Evolutionary conservation across 2,113 vertebrate genomes (phyloP).

Genomic region (Apodemus speciosus): DNA sequence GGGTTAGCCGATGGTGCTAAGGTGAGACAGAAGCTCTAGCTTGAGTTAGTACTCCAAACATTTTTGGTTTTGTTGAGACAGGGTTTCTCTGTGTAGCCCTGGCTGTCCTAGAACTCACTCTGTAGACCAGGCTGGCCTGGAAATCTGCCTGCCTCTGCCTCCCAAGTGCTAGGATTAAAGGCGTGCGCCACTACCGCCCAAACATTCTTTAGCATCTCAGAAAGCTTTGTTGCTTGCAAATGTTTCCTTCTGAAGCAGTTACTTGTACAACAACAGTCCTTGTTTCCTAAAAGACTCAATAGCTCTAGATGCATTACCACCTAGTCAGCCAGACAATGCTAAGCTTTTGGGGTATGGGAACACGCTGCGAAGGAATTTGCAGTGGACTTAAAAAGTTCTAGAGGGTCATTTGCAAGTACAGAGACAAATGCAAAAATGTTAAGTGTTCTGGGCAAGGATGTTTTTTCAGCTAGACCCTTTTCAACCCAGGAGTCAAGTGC

Average conservation of each 20-base stretch:
- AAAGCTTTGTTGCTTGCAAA: constrained; percentile 50
- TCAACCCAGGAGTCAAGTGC: not conserved
- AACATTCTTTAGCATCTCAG: constrained; percentile 22
- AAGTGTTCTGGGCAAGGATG: constrained; percentile 25
- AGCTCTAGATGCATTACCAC: not conserved
- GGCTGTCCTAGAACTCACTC: too few species aligned
- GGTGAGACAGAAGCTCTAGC: not conserved
- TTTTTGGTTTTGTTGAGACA: not conserved
- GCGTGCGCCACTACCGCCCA: too few species aligned
- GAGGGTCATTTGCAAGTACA: not conserved
- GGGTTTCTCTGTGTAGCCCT: too few species aligned
- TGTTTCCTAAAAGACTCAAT: constrained; percentile 14
- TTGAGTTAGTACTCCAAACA: constrained; percentile 48
- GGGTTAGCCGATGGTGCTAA: not conserved
- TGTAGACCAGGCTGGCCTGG: too few species aligned
- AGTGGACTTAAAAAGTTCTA: constrained; percentile 38
- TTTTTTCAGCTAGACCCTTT: constrained; percentile 45
- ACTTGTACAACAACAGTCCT: constrained; percentile 23
- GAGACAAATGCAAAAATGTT: not conserved
- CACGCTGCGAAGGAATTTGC: not conserved
- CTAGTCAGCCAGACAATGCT: not conserved
- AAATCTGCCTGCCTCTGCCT: too few species aligned
- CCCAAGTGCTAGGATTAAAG: too few species aligned
- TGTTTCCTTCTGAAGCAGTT: constrained; percentile 26
- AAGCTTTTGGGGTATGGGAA: not conserved